Conservation (phyloP, 2,797 vertebrate species). For the Trematomus bernacchii region DNA sequence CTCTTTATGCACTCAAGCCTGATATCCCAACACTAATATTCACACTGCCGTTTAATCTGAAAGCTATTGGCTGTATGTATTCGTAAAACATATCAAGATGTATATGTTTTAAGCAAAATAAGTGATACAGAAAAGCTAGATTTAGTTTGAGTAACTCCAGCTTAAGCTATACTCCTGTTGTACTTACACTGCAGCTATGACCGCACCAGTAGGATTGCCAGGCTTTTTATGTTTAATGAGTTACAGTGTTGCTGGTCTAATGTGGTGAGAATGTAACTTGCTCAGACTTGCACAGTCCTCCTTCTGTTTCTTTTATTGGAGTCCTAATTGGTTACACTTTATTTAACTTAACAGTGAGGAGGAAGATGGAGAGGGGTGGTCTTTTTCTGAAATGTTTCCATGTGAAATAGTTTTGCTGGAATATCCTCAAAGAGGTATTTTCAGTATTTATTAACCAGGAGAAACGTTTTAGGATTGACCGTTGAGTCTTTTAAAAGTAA, state of each 20-base stretch:
- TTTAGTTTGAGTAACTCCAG: constrained; percentile 15
- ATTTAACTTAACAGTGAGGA: neutral
- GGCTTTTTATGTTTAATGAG: constrained; percentile 49
- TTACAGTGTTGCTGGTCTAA: constrained; percentile 15
- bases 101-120: neutral
- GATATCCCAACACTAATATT: constrained; percentile 60
- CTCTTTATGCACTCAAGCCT: constrained; percentile 52
- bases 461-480: neutral
- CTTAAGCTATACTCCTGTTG: neutral
- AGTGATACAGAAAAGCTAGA: neutral
- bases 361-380: neutral
- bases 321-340: constrained; percentile 3
- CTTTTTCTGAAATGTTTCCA: neutral
- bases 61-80: constrained; percentile 28
- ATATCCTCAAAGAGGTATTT: constrained; percentile 31
- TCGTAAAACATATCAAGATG: constrained; percentile 20
- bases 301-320: constrained; percentile 4
- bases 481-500: neutral
- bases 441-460: neutral
- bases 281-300: constrained; percentile 12
- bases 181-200: neutral
- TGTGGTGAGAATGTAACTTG: constrained; percentile 35
- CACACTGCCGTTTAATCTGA: constrained; percentile 62
- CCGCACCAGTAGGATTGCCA: neutral
- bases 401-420: constrained; percentile 30